A percentile compares a stretch with the other conserved stretches of the same genome.
Evolutionary conservation across 2,888 invertebrate species (phyloP).

Genomic region (Caenorhabditis drosophilae): DNA sequence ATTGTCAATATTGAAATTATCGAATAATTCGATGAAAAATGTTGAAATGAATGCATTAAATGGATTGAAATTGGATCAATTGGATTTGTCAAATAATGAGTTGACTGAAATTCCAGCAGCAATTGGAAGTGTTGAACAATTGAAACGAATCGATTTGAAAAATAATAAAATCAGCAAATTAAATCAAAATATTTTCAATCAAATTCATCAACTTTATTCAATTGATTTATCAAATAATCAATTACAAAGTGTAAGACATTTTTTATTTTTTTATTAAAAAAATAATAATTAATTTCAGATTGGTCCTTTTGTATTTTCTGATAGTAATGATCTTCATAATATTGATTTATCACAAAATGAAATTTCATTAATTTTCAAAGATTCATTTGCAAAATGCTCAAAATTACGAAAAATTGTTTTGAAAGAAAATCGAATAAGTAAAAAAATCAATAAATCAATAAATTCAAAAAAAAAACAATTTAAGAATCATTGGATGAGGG

Average conservation of each 20-base stretch:
- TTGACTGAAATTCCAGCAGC: slow-evolving; percentile 60
- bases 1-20: slow-evolving; percentile 41
- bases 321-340: slow-evolving; percentile 49
- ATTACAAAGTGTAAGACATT: slow-evolving; percentile 46
- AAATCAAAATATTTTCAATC: slow-evolving; percentile 59
- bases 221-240: slow-evolving; percentile 56
- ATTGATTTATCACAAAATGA: slow-evolving; percentile 56
- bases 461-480: not conserved
- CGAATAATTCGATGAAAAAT: slow-evolving; percentile 49
- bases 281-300: slow-evolving; percentile 41
- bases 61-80: slow-evolving; percentile 31
- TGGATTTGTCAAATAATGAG: slow-evolving; percentile 49
- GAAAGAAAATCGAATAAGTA: slow-evolving; percentile 51
- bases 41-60: slow-evolving; percentile 29
- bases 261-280: too few species aligned
- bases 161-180: slow-evolving; percentile 56
- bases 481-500: slow-evolving; percentile 43
- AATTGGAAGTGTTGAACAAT: slow-evolving; percentile 46
- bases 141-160: slow-evolving; percentile 55
- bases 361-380: slow-evolving; percentile 52
- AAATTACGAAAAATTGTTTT: slow-evolving; percentile 54
- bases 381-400: slow-evolving; percentile 60
- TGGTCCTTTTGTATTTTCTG: slow-evolving; percentile 60
- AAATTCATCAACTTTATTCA: slow-evolving; percentile 49
- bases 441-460: slow-evolving; percentile 4